Percentiles rank a stretch among this genome's conserved stretches.
Conservation (phyloP, 2,888 invertebrate genomes). For the Panzeria rudis region DNA sequence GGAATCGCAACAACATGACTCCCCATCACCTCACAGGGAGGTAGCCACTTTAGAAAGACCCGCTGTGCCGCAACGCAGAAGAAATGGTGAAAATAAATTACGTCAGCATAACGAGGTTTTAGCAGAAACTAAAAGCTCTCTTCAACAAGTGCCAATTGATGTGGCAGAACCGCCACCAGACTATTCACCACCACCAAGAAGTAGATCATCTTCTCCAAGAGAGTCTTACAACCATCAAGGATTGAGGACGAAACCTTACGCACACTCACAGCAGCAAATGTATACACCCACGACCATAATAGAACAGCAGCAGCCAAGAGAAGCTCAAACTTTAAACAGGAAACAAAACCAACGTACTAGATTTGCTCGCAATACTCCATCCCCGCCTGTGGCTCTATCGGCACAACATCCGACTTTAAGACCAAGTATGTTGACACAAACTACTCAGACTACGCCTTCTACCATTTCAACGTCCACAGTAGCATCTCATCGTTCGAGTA, state of each 20-base stretch:
- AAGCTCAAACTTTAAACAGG: slow-evolving; percentile 80
- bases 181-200: slow-evolving; percentile 87
- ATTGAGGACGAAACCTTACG: slow-evolving; percentile 50
- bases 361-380: slow-evolving; percentile 84
- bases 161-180: slow-evolving; percentile 89
- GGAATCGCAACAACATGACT: slow-evolving; percentile 82
- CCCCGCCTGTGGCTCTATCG: slow-evolving; percentile 70
- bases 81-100: slow-evolving; percentile 85
- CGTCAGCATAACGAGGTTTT: slow-evolving; percentile 80
- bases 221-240: slow-evolving; percentile 75
- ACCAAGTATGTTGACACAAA: slow-evolving; percentile 79
- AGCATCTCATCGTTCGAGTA: slow-evolving; percentile 81
- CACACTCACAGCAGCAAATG: slow-evolving; percentile 58
- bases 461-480: slow-evolving; percentile 74
- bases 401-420: slow-evolving; percentile 70
- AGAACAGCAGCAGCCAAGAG: slow-evolving; percentile 63
- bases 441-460: slow-evolving; percentile 82
- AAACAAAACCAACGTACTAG: slow-evolving; percentile 88
- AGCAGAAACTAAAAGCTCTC: slow-evolving; percentile 84
- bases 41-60: slow-evolving; percentile 83
- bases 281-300: slow-evolving; percentile 27
- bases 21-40: slow-evolving; percentile 85
- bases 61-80: slow-evolving; percentile 88
- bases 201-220: slow-evolving; percentile 82
- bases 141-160: slow-evolving; percentile 76